These are phyloP conservation scores for Athene cunicularia DNA, from an alignment of 2,113 vertebrate genomes.

Conservation along the genomic window DNA sequence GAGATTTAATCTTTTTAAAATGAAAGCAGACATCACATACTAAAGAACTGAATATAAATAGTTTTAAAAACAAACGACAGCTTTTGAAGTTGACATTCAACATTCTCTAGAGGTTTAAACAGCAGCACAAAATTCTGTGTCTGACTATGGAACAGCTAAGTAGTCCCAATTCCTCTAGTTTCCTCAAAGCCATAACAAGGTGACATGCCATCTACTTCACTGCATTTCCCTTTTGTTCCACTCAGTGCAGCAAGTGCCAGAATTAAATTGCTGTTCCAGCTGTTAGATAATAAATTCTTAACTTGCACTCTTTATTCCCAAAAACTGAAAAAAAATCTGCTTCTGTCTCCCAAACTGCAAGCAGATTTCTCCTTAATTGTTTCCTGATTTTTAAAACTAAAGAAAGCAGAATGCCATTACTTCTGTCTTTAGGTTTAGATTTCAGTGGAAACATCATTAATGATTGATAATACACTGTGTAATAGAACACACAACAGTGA, in stretches of 20 bases:
- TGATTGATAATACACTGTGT: neutral
- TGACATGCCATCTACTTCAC: neutral
- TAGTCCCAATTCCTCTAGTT: neutral
- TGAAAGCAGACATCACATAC: neutral
- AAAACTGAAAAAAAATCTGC: neutral
- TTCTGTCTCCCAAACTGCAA: neutral
- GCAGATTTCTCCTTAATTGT: neutral
- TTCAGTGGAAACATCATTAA: neutral
- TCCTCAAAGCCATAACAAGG: neutral
- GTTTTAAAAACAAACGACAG: neutral
- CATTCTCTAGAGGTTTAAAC: neutral
- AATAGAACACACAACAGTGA: neutral
- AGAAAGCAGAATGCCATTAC: neutral
- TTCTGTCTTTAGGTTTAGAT: neutral
- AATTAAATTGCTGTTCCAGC: neutral
- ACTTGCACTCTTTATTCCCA: neutral
- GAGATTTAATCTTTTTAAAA: neutral
- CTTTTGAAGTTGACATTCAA: neutral
- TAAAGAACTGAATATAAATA: neutral
- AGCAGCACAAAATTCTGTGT: neutral
- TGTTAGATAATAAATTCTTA: neutral
- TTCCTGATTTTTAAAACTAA: neutral
- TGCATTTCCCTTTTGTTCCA: neutral
- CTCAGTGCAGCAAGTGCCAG: neutral
- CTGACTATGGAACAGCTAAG: neutral